Evolutionary conservation across 2,797 vertebrate genomes (phyloP).

Genomic region (Anguilla pacifica): DNA sequence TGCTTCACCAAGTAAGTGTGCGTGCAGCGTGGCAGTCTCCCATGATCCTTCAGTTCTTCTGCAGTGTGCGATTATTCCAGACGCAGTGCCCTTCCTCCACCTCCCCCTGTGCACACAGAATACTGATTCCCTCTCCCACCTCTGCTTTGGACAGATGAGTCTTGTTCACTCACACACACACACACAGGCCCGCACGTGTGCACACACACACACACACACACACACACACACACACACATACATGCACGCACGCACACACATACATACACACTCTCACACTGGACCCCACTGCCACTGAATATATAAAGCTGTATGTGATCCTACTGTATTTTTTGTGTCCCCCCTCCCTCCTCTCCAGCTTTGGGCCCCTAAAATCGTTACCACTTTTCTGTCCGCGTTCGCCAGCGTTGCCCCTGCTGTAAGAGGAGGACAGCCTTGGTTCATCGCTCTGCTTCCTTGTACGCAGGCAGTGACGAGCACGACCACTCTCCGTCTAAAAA

Average conservation of each 20-base stretch:
- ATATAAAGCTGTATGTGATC: too few relatives aligned
- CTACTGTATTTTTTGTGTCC: too few relatives aligned
- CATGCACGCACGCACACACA: too few relatives aligned
- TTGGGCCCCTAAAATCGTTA: too few relatives aligned
- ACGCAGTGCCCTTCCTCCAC: constrained; percentile 7
- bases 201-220: too few relatives aligned
- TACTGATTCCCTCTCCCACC: constrained; percentile 31
- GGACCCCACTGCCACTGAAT: too few relatives aligned
- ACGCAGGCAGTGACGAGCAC: not conserved
- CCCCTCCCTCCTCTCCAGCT: too few relatives aligned
- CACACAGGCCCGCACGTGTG: not conserved
- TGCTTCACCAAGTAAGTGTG: constrained; percentile 84
- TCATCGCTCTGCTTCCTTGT: not conserved
- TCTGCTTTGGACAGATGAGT: not conserved
- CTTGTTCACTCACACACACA: not conserved
- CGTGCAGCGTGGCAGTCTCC: not conserved
- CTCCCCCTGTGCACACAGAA: constrained; percentile 17
- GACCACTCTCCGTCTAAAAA: not conserved
- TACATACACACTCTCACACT: too few relatives aligned
- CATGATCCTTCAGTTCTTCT: not conserved
- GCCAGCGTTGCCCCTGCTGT: not conserved
- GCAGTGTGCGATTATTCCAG: constrained; percentile 30
- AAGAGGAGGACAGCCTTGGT: not conserved
- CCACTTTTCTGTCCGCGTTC: too few relatives aligned
- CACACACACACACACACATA: too few relatives aligned